Evolutionary conservation across 1,140 invertebrate genomes (phyloP).

Genomic region (Drosophila pachea): DNA sequence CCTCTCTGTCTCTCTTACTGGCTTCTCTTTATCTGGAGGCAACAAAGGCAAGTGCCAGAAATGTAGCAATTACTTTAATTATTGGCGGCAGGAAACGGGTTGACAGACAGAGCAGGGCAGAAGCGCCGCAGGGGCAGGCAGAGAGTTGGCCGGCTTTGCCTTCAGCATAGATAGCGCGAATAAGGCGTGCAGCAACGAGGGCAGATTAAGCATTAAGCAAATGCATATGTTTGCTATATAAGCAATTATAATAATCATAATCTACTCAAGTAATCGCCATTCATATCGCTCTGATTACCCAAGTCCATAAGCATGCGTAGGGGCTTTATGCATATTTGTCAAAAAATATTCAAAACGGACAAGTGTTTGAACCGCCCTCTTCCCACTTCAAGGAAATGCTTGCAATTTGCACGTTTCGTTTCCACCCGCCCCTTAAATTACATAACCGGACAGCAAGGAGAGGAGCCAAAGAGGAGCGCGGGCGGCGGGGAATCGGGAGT

Average conservation of each 20-base stretch:
- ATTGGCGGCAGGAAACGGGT: slow-evolving; percentile 75
- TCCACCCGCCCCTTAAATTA: slow-evolving; percentile 58
- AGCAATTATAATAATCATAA: too few relatives aligned
- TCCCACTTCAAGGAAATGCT: slow-evolving; percentile 29
- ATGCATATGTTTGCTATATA: too few relatives aligned
- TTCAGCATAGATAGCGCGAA: slow-evolving; percentile 16
- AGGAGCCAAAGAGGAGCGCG: too few relatives aligned
- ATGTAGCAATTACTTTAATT: slow-evolving; percentile 77
- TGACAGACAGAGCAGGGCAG: slow-evolving; percentile 55
- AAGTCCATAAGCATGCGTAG: too few relatives aligned
- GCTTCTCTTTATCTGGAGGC: slow-evolving; percentile 5
- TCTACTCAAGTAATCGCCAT: too few relatives aligned
- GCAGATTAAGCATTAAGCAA: not conserved
- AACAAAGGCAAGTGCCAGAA: slow-evolving; percentile 68
- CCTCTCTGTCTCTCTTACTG: not conserved
- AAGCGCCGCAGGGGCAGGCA: slow-evolving; percentile 2
- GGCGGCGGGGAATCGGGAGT: not conserved
- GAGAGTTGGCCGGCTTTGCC: slow-evolving; percentile 7
- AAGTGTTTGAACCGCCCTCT: not conserved
- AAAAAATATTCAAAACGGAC: too few relatives aligned
- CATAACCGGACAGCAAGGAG: slow-evolving; percentile 35
- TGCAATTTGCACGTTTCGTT: slow-evolving; percentile 49
- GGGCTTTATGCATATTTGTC: too few relatives aligned
- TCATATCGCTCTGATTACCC: too few relatives aligned
- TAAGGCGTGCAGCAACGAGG: slow-evolving; percentile 1